Conservation (phyloP, 2,113 vertebrate species). For the Rhabdornis inornatus region DNA sequence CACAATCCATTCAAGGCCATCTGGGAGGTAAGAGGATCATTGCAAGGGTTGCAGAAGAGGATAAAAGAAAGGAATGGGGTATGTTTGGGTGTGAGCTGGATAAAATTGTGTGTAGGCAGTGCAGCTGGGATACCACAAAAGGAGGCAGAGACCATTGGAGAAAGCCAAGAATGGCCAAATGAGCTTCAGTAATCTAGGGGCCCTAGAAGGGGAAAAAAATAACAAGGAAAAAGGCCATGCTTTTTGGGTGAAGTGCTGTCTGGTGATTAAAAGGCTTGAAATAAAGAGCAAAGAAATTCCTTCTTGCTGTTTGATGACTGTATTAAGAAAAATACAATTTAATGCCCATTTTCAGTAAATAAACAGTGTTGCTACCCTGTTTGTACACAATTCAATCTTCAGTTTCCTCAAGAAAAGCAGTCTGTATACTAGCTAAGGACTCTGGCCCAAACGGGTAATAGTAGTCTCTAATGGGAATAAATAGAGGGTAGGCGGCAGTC, state of each 20-base stretch:
- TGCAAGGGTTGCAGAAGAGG: not conserved
- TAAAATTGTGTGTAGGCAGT: slow-evolving; percentile 8
- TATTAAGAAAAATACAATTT: slow-evolving; percentile 48
- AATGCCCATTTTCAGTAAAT: slow-evolving; percentile 54
- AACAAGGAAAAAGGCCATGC: not conserved
- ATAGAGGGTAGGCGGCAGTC: slow-evolving; percentile 3
- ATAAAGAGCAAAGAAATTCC: slow-evolving; percentile 62
- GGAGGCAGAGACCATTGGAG: slow-evolving; percentile 2
- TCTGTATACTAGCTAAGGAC: not conserved
- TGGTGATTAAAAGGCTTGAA: slow-evolving; percentile 52
- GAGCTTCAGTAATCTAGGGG: slow-evolving; percentile 14
- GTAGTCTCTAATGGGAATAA: slow-evolving; percentile 11
- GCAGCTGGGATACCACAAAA: slow-evolving; percentile 5
- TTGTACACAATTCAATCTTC: slow-evolving; percentile 36
- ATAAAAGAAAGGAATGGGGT: not conserved
- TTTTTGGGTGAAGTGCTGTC: slow-evolving; percentile 49
- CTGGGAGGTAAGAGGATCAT: not conserved
- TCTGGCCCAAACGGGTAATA: slow-evolving; percentile 24
- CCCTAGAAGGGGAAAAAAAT: not conserved
- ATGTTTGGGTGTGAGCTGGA: not conserved
- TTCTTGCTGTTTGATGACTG: slow-evolving; percentile 54
- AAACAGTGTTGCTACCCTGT: slow-evolving; percentile 34
- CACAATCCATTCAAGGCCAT: not conserved
- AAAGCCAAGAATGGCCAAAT: slow-evolving; percentile 33
- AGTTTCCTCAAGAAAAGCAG: slow-evolving; percentile 45